Conservation (phyloP, 2,888 invertebrate species). For the Lucinisca nassula region DNA sequence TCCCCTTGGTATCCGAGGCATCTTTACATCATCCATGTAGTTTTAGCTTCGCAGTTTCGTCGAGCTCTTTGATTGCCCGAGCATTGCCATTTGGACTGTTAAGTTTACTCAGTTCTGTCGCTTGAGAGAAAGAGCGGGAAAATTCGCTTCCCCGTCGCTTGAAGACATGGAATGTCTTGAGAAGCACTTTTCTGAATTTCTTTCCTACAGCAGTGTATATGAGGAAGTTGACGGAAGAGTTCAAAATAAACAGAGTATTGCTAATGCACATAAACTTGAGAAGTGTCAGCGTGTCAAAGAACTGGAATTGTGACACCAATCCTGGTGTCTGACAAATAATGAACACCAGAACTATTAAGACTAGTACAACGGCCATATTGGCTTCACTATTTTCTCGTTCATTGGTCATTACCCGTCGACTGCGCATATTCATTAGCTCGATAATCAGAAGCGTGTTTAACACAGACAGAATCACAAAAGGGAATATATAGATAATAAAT, state of each 20-base stretch:
- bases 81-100: slow-evolving; percentile 24
- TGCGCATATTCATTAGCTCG: slow-evolving; percentile 84
- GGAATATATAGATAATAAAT: slow-evolving; percentile 80
- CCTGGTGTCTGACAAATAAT: slow-evolving; percentile 86
- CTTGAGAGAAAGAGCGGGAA: slow-evolving; percentile 51
- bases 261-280: slow-evolving; percentile 83
- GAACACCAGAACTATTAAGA: slow-evolving; percentile 86
- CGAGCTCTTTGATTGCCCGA: slow-evolving; percentile 41
- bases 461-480: slow-evolving; percentile 77
- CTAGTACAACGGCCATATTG: slow-evolving; percentile 83
- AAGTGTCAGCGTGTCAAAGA: slow-evolving; percentile 72
- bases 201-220: slow-evolving; percentile 85
- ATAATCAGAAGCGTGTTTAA: slow-evolving; percentile 81
- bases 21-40: neutral
- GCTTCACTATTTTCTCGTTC: slow-evolving; percentile 84
- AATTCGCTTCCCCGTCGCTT: slow-evolving; percentile 62
- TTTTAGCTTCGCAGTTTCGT: slow-evolving; percentile 34
- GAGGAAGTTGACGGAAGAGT: slow-evolving; percentile 86
- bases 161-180: slow-evolving; percentile 76
- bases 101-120: slow-evolving; percentile 60
- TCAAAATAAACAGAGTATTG: slow-evolving; percentile 83
- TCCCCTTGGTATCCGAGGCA: too few relatives aligned
- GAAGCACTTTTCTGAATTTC: slow-evolving; percentile 81
- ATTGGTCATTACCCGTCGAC: slow-evolving; percentile 78
- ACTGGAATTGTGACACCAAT: slow-evolving; percentile 82